A percentile compares a stretch with the other conserved stretches of the same genome.
phyloP scores from a whole-genome alignment of 2,888 invertebrate species.

The Drosophila rellima region DNA sequence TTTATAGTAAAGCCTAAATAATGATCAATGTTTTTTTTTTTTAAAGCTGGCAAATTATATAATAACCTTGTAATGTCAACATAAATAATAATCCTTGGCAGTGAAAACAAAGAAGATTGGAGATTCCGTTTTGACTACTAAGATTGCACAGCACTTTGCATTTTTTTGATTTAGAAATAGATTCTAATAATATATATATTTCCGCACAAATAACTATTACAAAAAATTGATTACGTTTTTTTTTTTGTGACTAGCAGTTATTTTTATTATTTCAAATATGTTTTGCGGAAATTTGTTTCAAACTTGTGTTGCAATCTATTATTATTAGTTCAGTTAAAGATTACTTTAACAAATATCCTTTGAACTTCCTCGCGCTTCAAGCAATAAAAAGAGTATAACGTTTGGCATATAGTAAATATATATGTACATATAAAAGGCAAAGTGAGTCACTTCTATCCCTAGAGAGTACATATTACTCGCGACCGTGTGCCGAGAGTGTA shows the following conservation, averaged over 20 bases:
- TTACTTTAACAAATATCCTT: background rate
- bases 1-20: constrained; percentile 11
- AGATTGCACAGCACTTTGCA: background rate
- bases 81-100: background rate
- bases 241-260: no score
- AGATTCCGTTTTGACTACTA: background rate
- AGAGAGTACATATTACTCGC: background rate
- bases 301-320: no score
- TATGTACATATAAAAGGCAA: background rate
- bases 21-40: background rate
- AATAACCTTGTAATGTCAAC: constrained; percentile 12
- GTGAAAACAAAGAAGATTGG: background rate
- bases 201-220: background rate
- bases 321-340: no score
- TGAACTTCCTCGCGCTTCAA: background rate
- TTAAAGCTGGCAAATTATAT: background rate
- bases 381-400: constrained; percentile 5
- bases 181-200: background rate
- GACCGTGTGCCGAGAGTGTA: background rate
- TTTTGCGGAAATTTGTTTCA: background rate
- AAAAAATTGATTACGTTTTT: no score
- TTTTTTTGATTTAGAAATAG: background rate
- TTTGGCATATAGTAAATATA: background rate
- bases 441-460: constrained; percentile 4
- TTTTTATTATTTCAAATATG: background rate